These are phyloP conservation scores for Petrocephalus zakoni DNA, from an alignment of 2,113 vertebrate genomes.

Conservation along the genomic window DNA sequence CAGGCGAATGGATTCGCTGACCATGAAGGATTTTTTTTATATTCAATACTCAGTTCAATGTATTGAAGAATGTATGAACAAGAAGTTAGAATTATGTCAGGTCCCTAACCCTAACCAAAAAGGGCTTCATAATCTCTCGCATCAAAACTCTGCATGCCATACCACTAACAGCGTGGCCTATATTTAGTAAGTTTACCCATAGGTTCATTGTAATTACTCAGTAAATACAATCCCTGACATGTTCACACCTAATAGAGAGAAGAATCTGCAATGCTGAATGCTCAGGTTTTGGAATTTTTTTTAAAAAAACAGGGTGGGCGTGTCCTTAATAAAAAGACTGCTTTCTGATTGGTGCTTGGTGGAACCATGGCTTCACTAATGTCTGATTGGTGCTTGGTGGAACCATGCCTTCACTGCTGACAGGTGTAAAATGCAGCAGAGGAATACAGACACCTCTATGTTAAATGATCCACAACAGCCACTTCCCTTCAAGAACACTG, in stretches of 20 bases:
- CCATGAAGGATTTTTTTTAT: background rate
- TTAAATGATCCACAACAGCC: background rate
- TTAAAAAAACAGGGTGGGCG: background rate
- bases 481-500: constrained; percentile 20
- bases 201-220: background rate
- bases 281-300: too few relatives aligned
- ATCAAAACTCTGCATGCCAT: background rate
- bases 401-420: background rate
- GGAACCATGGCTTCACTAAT: background rate
- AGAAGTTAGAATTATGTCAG: background rate
- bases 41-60: background rate
- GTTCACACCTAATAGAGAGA: background rate
- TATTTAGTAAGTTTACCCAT: background rate
- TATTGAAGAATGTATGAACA: background rate
- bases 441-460: background rate
- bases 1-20: background rate
- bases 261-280: background rate
- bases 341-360: background rate
- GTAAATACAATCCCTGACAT: background rate
- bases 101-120: background rate
- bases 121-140: background rate
- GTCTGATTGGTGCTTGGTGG: background rate
- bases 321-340: background rate
- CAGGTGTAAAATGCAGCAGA: background rate
- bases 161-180: background rate